These are phyloP conservation scores for Sussaba pulchella DNA, from an alignment of 2,888 invertebrate species.

Conservation along the genomic window DNA sequence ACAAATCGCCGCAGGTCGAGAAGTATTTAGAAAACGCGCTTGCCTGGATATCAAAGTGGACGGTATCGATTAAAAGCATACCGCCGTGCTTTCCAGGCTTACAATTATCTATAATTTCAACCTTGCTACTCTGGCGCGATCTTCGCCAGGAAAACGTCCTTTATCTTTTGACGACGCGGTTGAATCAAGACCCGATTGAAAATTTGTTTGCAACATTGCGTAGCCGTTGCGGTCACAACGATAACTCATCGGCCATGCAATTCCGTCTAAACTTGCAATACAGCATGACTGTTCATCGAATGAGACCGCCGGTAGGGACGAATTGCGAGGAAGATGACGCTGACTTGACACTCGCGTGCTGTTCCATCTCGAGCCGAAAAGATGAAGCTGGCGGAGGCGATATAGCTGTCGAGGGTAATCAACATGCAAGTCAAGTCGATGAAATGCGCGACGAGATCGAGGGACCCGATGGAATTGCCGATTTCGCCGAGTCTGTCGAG, in stretches of 20 bases:
- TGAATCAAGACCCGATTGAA: constrained; percentile 51
- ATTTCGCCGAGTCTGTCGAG: no score
- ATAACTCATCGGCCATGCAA: constrained; percentile 30
- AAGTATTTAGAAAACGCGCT: not conserved
- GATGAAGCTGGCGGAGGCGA: not conserved
- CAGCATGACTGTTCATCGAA: constrained; percentile 26
- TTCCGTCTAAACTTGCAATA: constrained; percentile 47
- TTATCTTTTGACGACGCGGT: not conserved
- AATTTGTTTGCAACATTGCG: constrained; percentile 69
- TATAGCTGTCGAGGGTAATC: not conserved
- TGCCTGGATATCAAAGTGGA: not conserved
- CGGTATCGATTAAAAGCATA: not conserved
- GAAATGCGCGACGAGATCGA: not conserved
- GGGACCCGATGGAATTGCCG: not conserved
- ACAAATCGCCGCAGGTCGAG: constrained; percentile 37
- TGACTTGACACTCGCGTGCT: not conserved
- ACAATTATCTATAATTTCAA: not conserved
- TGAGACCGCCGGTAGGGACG: constrained; percentile 34
- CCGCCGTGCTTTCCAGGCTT: not conserved
- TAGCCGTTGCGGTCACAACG: constrained; percentile 68
- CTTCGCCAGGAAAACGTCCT: not conserved
- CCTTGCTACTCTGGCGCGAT: not conserved
- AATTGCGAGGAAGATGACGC: constrained; percentile 52
- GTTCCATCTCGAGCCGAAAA: not conserved
- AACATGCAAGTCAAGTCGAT: not conserved